Conservation (phyloP, 2,797 vertebrate species). For the Squalus acanthias region DNA sequence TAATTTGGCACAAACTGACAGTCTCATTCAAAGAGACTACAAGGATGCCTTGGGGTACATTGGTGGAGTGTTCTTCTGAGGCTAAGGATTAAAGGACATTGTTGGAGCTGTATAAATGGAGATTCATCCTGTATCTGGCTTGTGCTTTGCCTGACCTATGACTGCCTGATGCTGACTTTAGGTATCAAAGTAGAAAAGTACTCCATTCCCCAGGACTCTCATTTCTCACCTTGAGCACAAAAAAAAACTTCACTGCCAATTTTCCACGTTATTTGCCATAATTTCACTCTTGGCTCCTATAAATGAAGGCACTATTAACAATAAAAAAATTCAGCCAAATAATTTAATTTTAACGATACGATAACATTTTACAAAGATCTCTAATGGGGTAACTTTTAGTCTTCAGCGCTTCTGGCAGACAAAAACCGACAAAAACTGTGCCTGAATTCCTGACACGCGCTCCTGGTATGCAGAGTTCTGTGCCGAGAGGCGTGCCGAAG, state of each 20-base stretch:
- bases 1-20: neutral
- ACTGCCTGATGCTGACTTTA: neutral
- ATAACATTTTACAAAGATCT: neutral
- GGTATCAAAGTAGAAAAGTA: neutral
- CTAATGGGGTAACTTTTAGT: neutral
- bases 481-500: neutral
- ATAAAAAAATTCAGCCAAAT: neutral
- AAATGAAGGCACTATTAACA: neutral
- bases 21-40: neutral
- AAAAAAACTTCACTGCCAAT: neutral
- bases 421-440: neutral
- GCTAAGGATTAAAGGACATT: neutral
- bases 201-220: neutral
- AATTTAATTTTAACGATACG: neutral
- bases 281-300: too few relatives aligned
- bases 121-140: neutral
- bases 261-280: neutral
- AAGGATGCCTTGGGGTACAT: neutral
- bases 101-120: neutral
- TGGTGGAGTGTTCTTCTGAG: too few relatives aligned
- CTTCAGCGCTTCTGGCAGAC: neutral
- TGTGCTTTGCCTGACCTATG: too few relatives aligned
- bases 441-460: too few relatives aligned
- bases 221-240: neutral
- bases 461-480: neutral